Percentiles rank a stretch among this genome's conserved stretches.
phyloP scores from a whole-genome alignment of 1,140 invertebrate species.

The Prorops nasuta region DNA sequence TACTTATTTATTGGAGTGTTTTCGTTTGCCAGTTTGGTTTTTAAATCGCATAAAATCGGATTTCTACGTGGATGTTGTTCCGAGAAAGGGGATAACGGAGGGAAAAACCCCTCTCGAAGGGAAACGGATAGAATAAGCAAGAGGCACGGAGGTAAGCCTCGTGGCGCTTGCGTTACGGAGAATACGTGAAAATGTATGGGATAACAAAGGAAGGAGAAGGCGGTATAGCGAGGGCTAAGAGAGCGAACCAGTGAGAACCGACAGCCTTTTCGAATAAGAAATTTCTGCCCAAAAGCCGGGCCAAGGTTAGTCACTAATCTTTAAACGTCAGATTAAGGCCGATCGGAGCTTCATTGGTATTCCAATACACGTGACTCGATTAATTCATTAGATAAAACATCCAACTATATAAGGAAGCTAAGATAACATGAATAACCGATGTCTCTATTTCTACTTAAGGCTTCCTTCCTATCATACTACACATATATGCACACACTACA shows the following conservation, averaged over 20 bases:
- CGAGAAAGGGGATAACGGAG: neutral
- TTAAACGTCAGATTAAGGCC: slow-evolving; percentile 16
- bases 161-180: neutral
- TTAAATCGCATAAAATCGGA: too few species aligned
- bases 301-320: slow-evolving; percentile 13
- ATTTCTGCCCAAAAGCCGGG: neutral
- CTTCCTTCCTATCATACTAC: neutral
- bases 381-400: neutral
- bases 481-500: neutral
- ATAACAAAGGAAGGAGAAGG: neutral
- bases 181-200: neutral
- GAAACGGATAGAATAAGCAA: neutral
- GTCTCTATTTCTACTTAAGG: too few species aligned
- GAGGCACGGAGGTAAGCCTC: neutral
- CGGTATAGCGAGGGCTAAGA: neutral
- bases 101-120: neutral
- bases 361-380: slow-evolving; percentile 12
- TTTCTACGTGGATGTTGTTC: too few species aligned
- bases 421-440: neutral
- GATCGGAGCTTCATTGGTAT: slow-evolving; percentile 21
- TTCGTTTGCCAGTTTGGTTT: too few species aligned
- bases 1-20: too few species aligned
- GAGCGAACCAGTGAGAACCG: slow-evolving; percentile 6
- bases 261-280: slow-evolving; percentile 3
- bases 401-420: neutral